These are phyloP conservation scores for Lepilemur septentrionalis DNA, from an alignment of 2,797 vertebrate species.

Conservation along the genomic window DNA sequence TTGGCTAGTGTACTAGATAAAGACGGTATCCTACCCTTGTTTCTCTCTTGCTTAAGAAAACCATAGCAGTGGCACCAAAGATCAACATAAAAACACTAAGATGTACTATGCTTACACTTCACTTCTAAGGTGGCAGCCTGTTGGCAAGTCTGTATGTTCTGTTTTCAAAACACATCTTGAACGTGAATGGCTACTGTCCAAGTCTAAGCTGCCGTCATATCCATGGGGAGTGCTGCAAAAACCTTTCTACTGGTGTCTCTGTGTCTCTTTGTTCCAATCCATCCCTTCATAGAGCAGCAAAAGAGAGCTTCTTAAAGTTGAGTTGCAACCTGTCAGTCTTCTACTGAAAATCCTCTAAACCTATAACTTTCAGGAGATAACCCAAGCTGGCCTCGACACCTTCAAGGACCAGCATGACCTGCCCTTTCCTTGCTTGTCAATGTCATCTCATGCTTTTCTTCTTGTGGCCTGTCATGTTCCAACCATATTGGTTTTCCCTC, in stretches of 20 bases:
- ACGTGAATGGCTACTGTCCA: not conserved
- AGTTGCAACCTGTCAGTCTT: not conserved
- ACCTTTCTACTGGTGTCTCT: not conserved
- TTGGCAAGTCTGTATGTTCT: not conserved
- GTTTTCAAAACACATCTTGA: not conserved
- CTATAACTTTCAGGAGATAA: not conserved
- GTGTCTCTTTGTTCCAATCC: not conserved
- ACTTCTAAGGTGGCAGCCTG: not conserved
- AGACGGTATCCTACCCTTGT: not conserved
- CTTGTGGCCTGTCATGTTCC: not conserved
- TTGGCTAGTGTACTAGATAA: not conserved
- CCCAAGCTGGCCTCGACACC: not conserved
- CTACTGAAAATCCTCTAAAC: not conserved
- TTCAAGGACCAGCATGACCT: fast-evolving
- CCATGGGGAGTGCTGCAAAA: fast-evolving
- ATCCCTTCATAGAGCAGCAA: not conserved
- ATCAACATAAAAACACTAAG: not conserved
- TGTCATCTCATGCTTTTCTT: not conserved
- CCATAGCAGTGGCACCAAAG: not conserved
- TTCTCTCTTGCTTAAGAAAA: not conserved
- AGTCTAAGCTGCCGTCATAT: not conserved
- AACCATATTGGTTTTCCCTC: not conserved
- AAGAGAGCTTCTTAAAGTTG: not conserved
- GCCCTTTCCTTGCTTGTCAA: fast-evolving
- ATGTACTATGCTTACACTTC: not conserved